Evolutionary conservation across 2,888 invertebrate genomes (phyloP).

Genomic region (Choristoneura rosaceana): DNA sequence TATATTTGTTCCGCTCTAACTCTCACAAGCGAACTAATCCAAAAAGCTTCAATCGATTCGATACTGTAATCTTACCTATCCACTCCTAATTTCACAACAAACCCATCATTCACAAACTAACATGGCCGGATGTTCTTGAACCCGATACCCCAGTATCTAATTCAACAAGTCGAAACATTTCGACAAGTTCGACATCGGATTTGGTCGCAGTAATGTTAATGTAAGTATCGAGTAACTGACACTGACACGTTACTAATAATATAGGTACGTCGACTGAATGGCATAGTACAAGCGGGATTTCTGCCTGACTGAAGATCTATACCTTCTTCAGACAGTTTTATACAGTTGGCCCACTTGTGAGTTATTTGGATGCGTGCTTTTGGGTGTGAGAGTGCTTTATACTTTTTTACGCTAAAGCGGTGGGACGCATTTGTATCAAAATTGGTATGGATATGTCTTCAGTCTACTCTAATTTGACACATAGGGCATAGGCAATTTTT

Average conservation of each 20-base stretch:
- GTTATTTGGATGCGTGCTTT: too few relatives aligned
- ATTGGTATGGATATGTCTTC: too few relatives aligned
- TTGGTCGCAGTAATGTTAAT: slow-evolving; percentile 12
- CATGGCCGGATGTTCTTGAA: slow-evolving; percentile 23
- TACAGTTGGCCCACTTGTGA: too few relatives aligned
- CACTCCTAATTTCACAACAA: slow-evolving; percentile 22
- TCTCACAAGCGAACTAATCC: not conserved
- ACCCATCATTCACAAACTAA: slow-evolving; percentile 8
- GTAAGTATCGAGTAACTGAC: slow-evolving; percentile 22
- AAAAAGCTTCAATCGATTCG: not conserved
- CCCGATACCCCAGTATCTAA: slow-evolving; percentile 17
- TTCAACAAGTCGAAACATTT: slow-evolving; percentile 28
- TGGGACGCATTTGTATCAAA: too few relatives aligned
- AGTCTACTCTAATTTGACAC: too few relatives aligned
- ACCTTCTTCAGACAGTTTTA: too few relatives aligned
- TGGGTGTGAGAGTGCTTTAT: too few relatives aligned
- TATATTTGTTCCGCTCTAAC: not conserved
- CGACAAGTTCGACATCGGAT: slow-evolving; percentile 13
- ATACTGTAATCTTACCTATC: slow-evolving; percentile 23
- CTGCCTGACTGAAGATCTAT: not conserved
- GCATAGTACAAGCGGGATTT: not conserved
- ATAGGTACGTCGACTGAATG: not conserved
- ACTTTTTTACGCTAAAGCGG: too few relatives aligned
- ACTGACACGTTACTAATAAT: slow-evolving; percentile 5
- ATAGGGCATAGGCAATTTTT: too few relatives aligned